phyloP scores from a whole-genome alignment of 2,888 invertebrate genomes.

The Melieria picta region DNA sequence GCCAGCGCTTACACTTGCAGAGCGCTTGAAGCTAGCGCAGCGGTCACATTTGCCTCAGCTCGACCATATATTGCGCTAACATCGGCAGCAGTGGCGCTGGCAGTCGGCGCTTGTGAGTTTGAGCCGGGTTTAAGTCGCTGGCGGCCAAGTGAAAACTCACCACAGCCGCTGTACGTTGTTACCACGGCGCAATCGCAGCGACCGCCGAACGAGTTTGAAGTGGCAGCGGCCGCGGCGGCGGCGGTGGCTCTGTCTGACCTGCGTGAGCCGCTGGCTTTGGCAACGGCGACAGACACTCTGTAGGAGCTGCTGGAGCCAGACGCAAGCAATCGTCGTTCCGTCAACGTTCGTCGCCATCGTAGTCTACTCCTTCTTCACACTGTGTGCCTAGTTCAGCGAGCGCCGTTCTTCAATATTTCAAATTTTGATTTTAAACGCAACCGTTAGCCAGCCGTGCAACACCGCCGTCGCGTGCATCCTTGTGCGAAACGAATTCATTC shows the following conservation, averaged over 20 bases:
- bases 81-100: background rate
- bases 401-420: background rate
- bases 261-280: slow-evolving; percentile 41
- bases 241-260: slow-evolving; percentile 17
- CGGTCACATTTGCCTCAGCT: too few species aligned
- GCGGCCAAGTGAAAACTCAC: slow-evolving; percentile 18
- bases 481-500: background rate
- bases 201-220: background rate
- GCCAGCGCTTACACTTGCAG: too few species aligned
- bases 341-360: slow-evolving; percentile 33
- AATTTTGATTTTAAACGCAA: too few species aligned
- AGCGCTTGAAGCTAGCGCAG: too few species aligned
- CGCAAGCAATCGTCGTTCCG: slow-evolving; percentile 47
- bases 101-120: background rate
- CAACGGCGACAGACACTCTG: slow-evolving; percentile 53
- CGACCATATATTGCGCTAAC: too few species aligned
- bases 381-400: slow-evolving; percentile 15
- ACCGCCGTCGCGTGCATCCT: slow-evolving; percentile 4
- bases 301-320: slow-evolving; percentile 59
- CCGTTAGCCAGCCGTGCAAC: too few species aligned
- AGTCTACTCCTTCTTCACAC: background rate
- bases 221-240: slow-evolving; percentile 1
- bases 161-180: slow-evolving; percentile 15
- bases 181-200: slow-evolving; percentile 39
- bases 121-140: slow-evolving; percentile 33